phyloP scores from a whole-genome alignment of 2,113 vertebrate species.

The Bubo scandiacus region DNA sequence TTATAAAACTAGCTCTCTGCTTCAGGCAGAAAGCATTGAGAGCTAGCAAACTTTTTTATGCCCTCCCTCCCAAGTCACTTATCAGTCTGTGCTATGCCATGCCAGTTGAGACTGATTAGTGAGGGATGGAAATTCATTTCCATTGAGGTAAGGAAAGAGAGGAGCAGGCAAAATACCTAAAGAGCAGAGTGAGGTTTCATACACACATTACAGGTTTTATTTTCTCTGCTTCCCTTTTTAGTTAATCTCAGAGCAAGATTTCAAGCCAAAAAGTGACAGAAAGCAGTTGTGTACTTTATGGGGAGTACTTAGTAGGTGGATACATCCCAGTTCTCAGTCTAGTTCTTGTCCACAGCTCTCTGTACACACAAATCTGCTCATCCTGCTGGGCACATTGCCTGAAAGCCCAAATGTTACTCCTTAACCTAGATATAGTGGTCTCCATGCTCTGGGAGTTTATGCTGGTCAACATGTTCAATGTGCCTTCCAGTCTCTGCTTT shows the following conservation, averaged over 20 bases:
- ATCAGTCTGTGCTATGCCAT: not conserved
- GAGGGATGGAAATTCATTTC: not conserved
- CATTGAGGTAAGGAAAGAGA: not conserved
- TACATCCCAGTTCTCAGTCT: not conserved
- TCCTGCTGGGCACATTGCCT: not conserved
- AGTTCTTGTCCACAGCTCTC: not conserved
- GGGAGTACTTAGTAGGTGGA: not conserved
- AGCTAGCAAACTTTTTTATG: not conserved
- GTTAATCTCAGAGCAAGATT: not conserved
- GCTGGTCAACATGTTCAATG: not conserved
- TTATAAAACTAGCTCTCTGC: not conserved
- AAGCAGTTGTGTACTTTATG: not conserved
- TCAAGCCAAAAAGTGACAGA: conserved; percentile 15
- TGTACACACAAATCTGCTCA: not conserved
- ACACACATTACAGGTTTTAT: not conserved
- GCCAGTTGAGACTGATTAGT: not conserved
- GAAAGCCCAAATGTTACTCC: not conserved
- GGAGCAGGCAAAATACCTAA: not conserved
- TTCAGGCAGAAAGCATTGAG: not conserved
- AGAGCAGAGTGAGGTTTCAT: not conserved
- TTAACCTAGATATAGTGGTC: not conserved
- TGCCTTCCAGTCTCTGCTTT: not conserved
- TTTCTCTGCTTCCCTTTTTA: not conserved
- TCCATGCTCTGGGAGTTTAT: not conserved
- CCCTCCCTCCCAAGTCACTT: not conserved